These are phyloP conservation scores for Apoda limacodes DNA, from an alignment of 2,888 invertebrate genomes.

Conservation along the genomic window DNA sequence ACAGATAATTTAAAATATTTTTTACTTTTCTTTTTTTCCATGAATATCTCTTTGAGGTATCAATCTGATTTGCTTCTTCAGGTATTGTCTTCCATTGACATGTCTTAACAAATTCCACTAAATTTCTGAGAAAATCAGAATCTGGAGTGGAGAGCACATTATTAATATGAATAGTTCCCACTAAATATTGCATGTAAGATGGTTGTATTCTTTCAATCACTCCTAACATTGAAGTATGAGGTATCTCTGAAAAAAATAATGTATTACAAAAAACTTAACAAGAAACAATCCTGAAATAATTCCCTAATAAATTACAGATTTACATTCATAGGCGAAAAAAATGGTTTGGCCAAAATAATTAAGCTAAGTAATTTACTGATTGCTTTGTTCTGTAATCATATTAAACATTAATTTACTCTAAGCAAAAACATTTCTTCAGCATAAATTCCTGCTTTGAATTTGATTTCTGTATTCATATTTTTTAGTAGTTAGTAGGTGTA, in stretches of 20 bases:
- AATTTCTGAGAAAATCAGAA: conserved; percentile 31
- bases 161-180: conserved; percentile 34
- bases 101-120: conserved; percentile 34
- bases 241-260: conserved; percentile 38
- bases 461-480: no score
- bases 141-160: conserved; percentile 30
- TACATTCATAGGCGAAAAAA: no score
- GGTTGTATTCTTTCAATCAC: conserved; percentile 47
- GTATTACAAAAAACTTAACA: no score
- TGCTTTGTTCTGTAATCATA: no score
- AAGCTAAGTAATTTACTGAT: no score
- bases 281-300: no score
- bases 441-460: no score
- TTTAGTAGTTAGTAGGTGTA: no score
- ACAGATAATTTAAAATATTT: conserved; percentile 27
- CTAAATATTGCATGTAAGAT: conserved; percentile 38
- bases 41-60: conserved; percentile 23
- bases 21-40: conserved; percentile 26
- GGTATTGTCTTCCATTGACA: conserved; percentile 31
- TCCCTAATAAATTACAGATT: no score
- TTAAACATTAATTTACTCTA: no score
- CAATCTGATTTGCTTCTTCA: conserved; percentile 21
- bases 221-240: conserved; percentile 33
- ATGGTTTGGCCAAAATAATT: no score
- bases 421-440: no score